Percentiles rank a stretch among this genome's conserved stretches.
These are phyloP conservation scores for Nasonia giraulti DNA, from an alignment of 1,140 invertebrate genomes.

Conservation along the genomic window DNA sequence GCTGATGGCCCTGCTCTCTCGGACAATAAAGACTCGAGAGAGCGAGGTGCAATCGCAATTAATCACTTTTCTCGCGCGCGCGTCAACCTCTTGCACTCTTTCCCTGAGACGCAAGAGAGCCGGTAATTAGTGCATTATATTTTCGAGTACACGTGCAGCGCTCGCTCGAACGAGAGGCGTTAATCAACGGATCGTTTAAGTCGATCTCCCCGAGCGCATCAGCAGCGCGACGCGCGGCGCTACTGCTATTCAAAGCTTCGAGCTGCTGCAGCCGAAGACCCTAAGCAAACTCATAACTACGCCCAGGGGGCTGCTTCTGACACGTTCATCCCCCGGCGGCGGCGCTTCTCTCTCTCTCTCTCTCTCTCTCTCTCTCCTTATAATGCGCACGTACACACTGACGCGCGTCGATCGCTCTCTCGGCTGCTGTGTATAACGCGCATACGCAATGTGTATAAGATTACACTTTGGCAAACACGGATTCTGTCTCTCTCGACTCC, in stretches of 20 bases:
- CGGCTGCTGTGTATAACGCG: neutral
- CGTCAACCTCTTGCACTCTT: neutral
- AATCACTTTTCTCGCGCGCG: constrained; percentile 40
- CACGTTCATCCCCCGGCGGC: constrained; percentile 68
- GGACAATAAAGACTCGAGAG: constrained; percentile 34
- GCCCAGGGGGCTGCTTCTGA: constrained; percentile 71
- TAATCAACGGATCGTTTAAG: constrained; percentile 47
- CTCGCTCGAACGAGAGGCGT: neutral
- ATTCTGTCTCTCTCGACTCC: neutral
- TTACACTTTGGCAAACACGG: neutral
- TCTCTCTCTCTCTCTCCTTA: neutral
- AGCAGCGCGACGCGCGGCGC: constrained; percentile 51
- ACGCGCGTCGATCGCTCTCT: constrained; percentile 4
- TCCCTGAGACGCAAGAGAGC: no score
- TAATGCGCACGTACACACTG: constrained; percentile 38
- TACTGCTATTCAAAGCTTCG: neutral
- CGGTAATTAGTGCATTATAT: no score
- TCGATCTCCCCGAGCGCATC: constrained; percentile 24
- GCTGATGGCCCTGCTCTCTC: constrained; percentile 43
- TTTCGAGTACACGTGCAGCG: no score
- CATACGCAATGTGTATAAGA: neutral
- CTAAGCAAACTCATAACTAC: constrained; percentile 72
- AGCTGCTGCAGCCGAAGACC: constrained; percentile 49
- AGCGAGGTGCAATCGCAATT: constrained; percentile 30
- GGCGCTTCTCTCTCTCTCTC: constrained; percentile 39